Evolutionary conservation across 1,140 invertebrate species (phyloP), one percentile per base, ranked within the genome.

Genomic region (Polypedilum vanderplanki): DNA sequence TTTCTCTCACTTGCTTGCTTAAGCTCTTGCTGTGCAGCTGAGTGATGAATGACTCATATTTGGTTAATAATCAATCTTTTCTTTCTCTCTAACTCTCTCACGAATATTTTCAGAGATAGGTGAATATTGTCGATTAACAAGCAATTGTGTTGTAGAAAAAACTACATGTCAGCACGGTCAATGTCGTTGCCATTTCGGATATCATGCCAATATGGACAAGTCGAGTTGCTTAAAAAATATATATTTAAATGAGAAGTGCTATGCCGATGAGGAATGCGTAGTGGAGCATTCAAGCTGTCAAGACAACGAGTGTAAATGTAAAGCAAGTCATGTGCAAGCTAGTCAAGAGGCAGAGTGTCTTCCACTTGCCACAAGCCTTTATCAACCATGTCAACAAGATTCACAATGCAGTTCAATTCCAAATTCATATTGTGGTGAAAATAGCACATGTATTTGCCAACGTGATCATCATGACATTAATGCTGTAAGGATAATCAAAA

Each of bases 101-200:
- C 12, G 46, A 4, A 57, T 57, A 3, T 74, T n/a, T 40, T 40
- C n/a, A 74, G 73, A 33, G 33, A 40, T 74, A 33, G 74, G 74
- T 57, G 74, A 74, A n/a, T 74, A 22, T 10, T 74, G 74, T 41
- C 40, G 74, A 57, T 18, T 74, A 12, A 74, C 74, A 41, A 57
- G 17, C 17, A 74, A 74, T 57, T 74, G 74, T 57, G 41, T 74
- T 17, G 41, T 40, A 15, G 41, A 74, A 15, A 24, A 57, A 7
- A 74, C 74, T 3, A 22, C 41, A 41, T 74, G 74, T 57, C 40
- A 46, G 22, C 41, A 40, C 40, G 74, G 74, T 41, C 18, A 41
- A 18, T 74, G 74, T 74, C 40, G 20, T 4, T 74, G 74, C 41
- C 40, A n/a, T 24, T 10, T 7, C 5, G 7, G 22, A 7, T n/a